Evolutionary conservation across 2,888 invertebrate species (phyloP).

Genomic region (Agonopterix subpropinquella): DNA sequence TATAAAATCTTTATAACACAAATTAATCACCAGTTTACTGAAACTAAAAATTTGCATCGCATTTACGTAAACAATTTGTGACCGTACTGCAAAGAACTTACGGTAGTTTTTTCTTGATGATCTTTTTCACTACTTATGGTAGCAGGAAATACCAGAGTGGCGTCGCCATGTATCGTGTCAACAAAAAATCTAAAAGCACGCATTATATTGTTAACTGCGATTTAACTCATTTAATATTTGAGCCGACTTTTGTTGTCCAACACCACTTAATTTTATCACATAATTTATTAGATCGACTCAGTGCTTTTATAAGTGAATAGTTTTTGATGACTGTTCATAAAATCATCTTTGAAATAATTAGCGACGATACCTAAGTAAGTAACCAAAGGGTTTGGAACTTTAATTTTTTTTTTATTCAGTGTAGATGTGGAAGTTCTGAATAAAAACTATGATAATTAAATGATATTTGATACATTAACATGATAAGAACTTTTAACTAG

Average conservation of each 20-base stretch:
- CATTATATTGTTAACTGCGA: constrained; percentile 68
- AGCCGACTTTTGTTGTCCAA: constrained; percentile 54
- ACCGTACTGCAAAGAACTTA: not conserved
- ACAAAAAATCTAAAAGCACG: constrained; percentile 67
- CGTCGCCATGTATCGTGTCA: constrained; percentile 36
- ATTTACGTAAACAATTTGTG: not conserved
- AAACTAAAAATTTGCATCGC: constrained; percentile 23
- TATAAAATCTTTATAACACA: constrained; percentile 66
- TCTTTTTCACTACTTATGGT: constrained; percentile 29
- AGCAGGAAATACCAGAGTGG: constrained; percentile 69
- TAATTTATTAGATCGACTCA: constrained; percentile 33
- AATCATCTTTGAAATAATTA: too few species aligned
- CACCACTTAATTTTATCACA: constrained; percentile 59
- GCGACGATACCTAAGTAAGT: too few species aligned
- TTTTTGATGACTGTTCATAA: too few species aligned
- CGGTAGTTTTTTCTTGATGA: not conserved
- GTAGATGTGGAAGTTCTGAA: too few species aligned
- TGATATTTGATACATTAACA: too few species aligned
- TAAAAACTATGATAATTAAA: too few species aligned
- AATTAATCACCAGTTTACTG: constrained; percentile 68
- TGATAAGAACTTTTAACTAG: too few species aligned
- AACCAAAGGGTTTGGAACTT: too few species aligned
- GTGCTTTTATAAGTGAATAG: not conserved
- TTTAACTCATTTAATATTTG: constrained; percentile 72
- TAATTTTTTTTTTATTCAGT: too few species aligned